Evolutionary conservation across 23 tunicate genomes (phyloP), one percentile per base, ranked within the genome.

Genomic region (Aplidium turbinatum): DNA sequence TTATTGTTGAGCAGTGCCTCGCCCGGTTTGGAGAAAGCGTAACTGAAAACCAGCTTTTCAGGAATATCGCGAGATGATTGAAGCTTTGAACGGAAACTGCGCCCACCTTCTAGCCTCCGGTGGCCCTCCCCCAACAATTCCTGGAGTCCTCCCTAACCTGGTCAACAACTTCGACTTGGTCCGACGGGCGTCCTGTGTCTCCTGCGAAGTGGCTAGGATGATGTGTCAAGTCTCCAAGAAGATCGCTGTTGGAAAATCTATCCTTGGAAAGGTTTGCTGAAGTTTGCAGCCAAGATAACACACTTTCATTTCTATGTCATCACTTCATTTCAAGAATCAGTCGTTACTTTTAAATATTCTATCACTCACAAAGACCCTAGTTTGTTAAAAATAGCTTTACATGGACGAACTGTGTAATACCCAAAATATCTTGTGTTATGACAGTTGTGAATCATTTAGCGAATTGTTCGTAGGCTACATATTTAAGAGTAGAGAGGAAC

Each of bases 181-280:
- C 57, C 51, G 89, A 63, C 51, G 96, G 38, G 70, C 96, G 6
- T 71, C 96, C 3, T 81, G 88, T 40, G 85, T 72, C 1, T 33
- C 85, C 48, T 65, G 81, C 2, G 96, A 89, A 51, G 82, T 83
- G 27, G 56, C 87, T 16, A 88, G 76, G 46, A 58, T 88, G 67
- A 28, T 47, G 21, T 62, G 64, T 4, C 74, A 36, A 0, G 73
- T 60, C 19, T 70, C 92, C 1, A 51, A 70, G 42, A 82, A 89
- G 65, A 70, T 89, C 0, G 75, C 67, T 29, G 71, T 89, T 38
- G 97, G 97, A 31, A 84, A 80, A 55, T 91, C 97, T 31, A 81
- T 91, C 18, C 69, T 91, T 23, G 97, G 97, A 63, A 91, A 91
- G 79, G 96, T 89, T 38, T 78, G 42, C 0, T 42, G 45, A n/a